Base-by-base conservation (phyloP, 2,888 invertebrate species). In the Iselma pallidipennis region DNA sequence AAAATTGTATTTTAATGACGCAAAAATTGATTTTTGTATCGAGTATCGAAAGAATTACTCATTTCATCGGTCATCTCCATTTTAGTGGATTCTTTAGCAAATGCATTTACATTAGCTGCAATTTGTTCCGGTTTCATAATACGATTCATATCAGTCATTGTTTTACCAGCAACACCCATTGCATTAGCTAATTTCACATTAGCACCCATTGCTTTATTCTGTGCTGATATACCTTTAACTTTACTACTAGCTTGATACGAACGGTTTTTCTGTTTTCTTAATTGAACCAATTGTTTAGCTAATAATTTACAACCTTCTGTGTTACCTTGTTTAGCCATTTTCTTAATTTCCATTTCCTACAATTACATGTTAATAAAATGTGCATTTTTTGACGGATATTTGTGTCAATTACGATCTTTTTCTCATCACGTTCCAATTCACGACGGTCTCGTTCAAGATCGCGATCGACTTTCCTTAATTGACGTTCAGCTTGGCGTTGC, bases 41-140 rank as follows among this genome's bases (percentile, higher is more conserved):
- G n/a, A 33, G 12, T 4, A 54, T 23, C 31, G 45, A 54, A 5
- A 58, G 29, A 83, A 88, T 84, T 84, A 94, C 93, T 92, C 91
- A 96, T 92, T 84, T 97, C 96, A 82, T 96, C 96, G 0, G 94
- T 92, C 94, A 97, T 95, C 72, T 92, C 94, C 93, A 96, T 94
- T 78, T 91, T 94, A 80, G 90, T 91, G 71, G 89, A 89, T 31
- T 93, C 94, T 75, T 88, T 88, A 74, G 89, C 88, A 82, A 97
- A 97, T 9, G 92, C 91, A 73, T 91, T 88, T 85, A 96, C 88
- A 66, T 90, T 91, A 69, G 89, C 89, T 1, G 91, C 90, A 10
- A 96, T 87, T 73, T 93, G 89, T 78, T 92, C 90, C 1, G 95
- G 94, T 70, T 92, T 92, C 88, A 95, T 88, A 1, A 92, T 83